These are phyloP conservation scores for Eucera pruinosa DNA, from an alignment of 2,888 invertebrate genomes.

Conservation along the genomic window DNA sequence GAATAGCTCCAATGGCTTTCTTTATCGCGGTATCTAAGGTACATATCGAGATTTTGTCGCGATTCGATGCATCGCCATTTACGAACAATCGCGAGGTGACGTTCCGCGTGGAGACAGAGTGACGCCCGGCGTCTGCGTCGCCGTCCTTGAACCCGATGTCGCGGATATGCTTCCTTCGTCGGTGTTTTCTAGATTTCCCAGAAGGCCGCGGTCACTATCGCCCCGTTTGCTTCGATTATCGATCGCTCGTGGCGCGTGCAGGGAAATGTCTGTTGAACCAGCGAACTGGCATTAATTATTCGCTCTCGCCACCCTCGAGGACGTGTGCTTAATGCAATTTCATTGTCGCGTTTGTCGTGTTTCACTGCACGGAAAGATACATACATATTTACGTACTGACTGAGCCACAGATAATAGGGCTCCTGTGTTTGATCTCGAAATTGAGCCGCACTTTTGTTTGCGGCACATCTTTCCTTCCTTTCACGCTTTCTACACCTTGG, in stretches of 20 bases:
- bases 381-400: neutral
- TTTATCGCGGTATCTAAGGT: no score
- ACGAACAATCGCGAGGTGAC: constrained; percentile 12
- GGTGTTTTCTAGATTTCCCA: constrained; percentile 71
- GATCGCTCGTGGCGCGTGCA: constrained; percentile 31
- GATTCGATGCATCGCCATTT: constrained; percentile 11
- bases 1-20: neutral
- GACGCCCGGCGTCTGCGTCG: constrained; percentile 75
- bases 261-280: constrained; percentile 35
- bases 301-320: neutral
- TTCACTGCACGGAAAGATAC: neutral
- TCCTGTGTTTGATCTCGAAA: constrained; percentile 6
- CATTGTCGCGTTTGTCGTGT: constrained; percentile 5
- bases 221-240: constrained; percentile 54
- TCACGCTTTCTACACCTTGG: neutral
- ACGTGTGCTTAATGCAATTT: constrained; percentile 20
- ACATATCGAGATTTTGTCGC: neutral
- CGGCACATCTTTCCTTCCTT: neutral
- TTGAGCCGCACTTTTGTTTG: neutral
- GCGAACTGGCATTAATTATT: constrained; percentile 45
- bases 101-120: constrained; percentile 73
- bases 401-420: neutral
- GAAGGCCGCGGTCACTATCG: constrained; percentile 77
- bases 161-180: constrained; percentile 49
- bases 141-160: constrained; percentile 78